Evolutionary conservation across 2,113 vertebrate genomes (phyloP).

Genomic region (Drymodes brunneopygia): DNA sequence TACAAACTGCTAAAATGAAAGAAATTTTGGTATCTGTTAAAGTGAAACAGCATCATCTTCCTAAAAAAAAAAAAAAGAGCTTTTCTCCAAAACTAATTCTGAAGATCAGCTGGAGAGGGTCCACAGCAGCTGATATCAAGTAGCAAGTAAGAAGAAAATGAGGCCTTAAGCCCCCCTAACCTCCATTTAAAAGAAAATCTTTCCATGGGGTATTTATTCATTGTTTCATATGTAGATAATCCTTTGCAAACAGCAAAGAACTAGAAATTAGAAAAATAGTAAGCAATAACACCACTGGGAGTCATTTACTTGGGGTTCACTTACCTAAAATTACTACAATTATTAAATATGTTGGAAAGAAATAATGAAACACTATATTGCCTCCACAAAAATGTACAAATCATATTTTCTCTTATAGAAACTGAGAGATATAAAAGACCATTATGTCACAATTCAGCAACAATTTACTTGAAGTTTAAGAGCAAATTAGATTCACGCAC

Average conservation of each 20-base stretch:
- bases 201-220: not conserved
- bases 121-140: not conserved
- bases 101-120: not conserved
- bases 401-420: slow-evolving; percentile 10
- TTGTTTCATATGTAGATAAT: slow-evolving; percentile 26
- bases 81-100: not conserved
- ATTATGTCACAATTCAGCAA: slow-evolving; percentile 45
- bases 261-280: slow-evolving; percentile 45
- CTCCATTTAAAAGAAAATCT: not conserved
- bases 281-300: slow-evolving; percentile 11
- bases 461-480: slow-evolving; percentile 58
- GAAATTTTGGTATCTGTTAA: not conserved
- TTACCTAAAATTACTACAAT: slow-evolving; percentile 48
- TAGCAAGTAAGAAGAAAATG: not conserved
- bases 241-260: slow-evolving; percentile 13
- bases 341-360: slow-evolving; percentile 49
- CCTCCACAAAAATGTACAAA: slow-evolving; percentile 4
- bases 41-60: not conserved
- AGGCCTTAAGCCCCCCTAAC: not conserved
- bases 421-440: slow-evolving; percentile 24
- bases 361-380: slow-evolving; percentile 13
- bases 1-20: not conserved
- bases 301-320: not conserved
- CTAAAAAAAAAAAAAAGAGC: not conserved
- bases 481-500: slow-evolving; percentile 42